Evolutionary conservation across 2,888 invertebrate genomes (phyloP).

Genomic region (Dasysyrphus albostriatus): DNA sequence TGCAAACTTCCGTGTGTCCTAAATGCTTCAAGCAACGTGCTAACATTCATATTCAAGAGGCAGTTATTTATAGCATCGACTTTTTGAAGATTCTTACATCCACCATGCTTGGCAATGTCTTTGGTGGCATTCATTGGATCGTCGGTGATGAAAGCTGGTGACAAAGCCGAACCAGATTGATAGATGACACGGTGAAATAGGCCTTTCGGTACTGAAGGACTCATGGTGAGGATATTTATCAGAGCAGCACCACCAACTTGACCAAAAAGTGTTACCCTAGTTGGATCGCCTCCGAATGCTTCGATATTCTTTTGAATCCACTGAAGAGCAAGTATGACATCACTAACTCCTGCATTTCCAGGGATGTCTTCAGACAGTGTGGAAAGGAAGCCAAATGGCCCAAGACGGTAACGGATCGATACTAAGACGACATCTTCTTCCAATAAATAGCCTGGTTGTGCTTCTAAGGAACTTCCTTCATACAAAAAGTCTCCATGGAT

Average conservation of each 20-base stretch:
- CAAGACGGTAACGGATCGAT: constrained; percentile 84
- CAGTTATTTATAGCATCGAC: constrained; percentile 81
- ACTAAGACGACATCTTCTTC: constrained; percentile 85
- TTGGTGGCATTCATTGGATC: constrained; percentile 81
- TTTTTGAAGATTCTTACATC: constrained; percentile 81
- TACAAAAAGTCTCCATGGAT: constrained; percentile 84
- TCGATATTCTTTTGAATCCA: constrained; percentile 85
- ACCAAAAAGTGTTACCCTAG: constrained; percentile 85
- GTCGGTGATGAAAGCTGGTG: constrained; percentile 84
- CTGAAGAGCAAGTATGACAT: constrained; percentile 84
- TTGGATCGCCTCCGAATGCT: constrained; percentile 85
- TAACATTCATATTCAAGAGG: constrained; percentile 81
- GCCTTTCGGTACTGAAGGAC: constrained; percentile 83
- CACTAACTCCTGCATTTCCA: constrained; percentile 85
- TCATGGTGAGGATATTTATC: constrained; percentile 84
- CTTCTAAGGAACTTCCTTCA: constrained; percentile 81
- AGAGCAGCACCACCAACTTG: constrained; percentile 85
- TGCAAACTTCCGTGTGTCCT: constrained; percentile 79
- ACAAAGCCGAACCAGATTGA: constrained; percentile 85
- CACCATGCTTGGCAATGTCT: constrained; percentile 82
- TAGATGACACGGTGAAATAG: constrained; percentile 85
- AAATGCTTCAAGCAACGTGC: constrained; percentile 82
- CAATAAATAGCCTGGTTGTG: constrained; percentile 82
- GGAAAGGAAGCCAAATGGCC: constrained; percentile 85
- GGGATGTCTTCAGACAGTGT: constrained; percentile 84